Evolutionary conservation across 2,797 vertebrate species (phyloP), one percentile per base, ranked within the genome.

Genomic region (Chromobotia macracanthus): DNA sequence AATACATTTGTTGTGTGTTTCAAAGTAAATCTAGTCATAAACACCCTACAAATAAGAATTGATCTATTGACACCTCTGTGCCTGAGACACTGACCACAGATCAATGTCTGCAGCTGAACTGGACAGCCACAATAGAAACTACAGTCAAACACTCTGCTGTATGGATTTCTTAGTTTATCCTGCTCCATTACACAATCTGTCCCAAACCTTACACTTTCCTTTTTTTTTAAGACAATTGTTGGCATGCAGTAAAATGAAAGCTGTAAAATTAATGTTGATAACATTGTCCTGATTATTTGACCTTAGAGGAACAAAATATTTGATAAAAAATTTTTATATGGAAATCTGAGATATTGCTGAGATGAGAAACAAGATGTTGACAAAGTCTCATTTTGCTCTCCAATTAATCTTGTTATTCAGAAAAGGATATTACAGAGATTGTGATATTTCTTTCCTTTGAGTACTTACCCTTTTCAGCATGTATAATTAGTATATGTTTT

Each of bases 71-170:
- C 41, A 28, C 51, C 64, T 70, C 61, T 51, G 13, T 41, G 28
- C 31, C 48, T 50, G 25, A 64, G 53, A 82, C 80, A 80, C 51
- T 65, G 50, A 80, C 77, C 70, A 78, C 74, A 71, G 70, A 74
- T 77, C 81, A 75, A 55, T 71, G n/a, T 35, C 70, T 50, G 53
- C 53, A 41, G 50, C 60, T 71, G 23, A 74, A 71, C 64, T 74
- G 67, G 69, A 66, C 61, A 19, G 41, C 44, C 12, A 18, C 69
- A 78, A 58, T 21, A 58, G 67, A 74, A 71, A 64, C 50, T 73
- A 77, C 21, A 63, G 16, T 44, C 6, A 70, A 41, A 56, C 44
- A 31, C 56, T 11, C 60, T 31, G 35, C 31, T 55, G 80, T 55
- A 74, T 71, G 16, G 81, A 73, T 74, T 64, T 74, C 41, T 53